Base-by-base conservation (phyloP, 2,888 invertebrate species). In the Cryptocephalus primarius region DNA sequence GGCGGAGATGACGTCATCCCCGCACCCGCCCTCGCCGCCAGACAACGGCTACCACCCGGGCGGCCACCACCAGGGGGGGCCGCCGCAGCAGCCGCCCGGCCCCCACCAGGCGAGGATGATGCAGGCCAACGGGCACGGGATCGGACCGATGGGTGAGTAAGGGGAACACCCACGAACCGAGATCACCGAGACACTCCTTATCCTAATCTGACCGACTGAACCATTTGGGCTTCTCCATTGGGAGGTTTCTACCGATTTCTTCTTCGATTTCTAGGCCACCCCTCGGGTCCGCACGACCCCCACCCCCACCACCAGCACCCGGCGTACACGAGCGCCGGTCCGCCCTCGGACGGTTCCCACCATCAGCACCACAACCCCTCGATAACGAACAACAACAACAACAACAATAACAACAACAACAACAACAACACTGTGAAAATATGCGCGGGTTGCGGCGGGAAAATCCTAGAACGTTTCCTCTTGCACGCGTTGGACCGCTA, bases 401-500 rank as follows among this genome's bases (percentile, higher is more conserved):
- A 64, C 63, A 75, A 73, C 60, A 76, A 68, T 72, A 69, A 66
- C 58, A 67, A 65, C 63, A 75, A 73, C 59, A 74, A 73, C 64
- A 74, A 73, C 56, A 75, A 74, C 64, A 73, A 72, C 59, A 71
- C 72, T 58, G 78, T 84, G 63, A 86, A 86, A 70, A 40, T 84
- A 68, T 93, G 93, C 73, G 89, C 88, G 58, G 92, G 91, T 59
- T 94, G 93, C 73, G 88, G 89, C 60, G 86, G 90, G 59, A 86
- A 89, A 76, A 93, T 93, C 68, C 81, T 86, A 62, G 93, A 93
- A 76, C 79, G 92, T 72, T 93, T 85, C 76, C 81, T 93, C 58
- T 79, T 94, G 56, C 87, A 88, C 74, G 92, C 93, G 60, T 77
- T 93, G 69, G 93, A 94, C 77, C 78, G 91, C 71, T 93, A 90